phyloP scores from a whole-genome alignment of 2,113 vertebrate species.

The Anarhynchus alexandrinus region DNA sequence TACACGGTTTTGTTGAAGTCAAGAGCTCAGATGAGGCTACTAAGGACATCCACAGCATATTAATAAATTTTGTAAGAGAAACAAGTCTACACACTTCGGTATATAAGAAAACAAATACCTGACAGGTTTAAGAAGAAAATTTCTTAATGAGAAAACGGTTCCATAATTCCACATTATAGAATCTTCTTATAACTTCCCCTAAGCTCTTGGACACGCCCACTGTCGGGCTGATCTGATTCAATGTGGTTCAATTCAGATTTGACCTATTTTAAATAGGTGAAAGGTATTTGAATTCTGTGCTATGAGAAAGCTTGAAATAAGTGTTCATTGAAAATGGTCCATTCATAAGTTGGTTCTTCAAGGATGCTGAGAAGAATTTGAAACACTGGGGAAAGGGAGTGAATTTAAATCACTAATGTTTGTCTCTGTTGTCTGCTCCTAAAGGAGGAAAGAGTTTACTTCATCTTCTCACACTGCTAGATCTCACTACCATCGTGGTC shows the following conservation, averaged over 20 bases:
- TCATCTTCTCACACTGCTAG: not conserved
- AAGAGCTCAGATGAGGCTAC: not conserved
- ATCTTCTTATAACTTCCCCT: not conserved
- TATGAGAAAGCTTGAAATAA: not conserved
- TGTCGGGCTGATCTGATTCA: not conserved
- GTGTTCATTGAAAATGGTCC: not conserved
- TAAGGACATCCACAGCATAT: not conserved
- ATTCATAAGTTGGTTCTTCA: not conserved
- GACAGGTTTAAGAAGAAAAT: not conserved
- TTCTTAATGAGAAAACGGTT: not conserved
- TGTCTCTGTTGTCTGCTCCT: not conserved
- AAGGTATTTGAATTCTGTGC: not conserved
- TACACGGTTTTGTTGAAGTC: not conserved
- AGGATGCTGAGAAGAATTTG: not conserved
- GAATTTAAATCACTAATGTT: not conserved
- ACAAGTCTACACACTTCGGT: not conserved
- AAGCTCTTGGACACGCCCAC: not conserved
- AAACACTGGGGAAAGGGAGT: not conserved
- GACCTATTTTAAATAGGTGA: not conserved
- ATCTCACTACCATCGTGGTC: not conserved
- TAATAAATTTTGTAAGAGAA: not conserved
- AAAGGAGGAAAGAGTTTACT: not conserved
- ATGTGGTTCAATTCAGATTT: not conserved
- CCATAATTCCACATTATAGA: not conserved
- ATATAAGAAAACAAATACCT: not conserved